Evolutionary conservation across 2,888 invertebrate genomes (phyloP).

Genomic region (Phengaris alcon): DNA sequence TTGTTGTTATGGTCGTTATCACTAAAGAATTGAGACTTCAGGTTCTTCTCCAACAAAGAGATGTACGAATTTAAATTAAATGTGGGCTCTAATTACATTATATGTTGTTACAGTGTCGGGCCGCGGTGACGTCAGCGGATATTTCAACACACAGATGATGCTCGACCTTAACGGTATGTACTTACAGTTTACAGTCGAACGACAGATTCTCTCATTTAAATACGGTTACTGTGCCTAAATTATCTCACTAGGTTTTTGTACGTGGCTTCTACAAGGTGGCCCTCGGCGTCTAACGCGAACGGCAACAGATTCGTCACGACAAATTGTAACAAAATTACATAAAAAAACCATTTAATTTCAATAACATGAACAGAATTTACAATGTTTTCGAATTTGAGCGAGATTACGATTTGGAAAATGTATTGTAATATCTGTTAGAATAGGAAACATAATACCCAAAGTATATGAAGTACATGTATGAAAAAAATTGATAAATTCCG

Average conservation of each 20-base stretch:
- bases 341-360: background rate
- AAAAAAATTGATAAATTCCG: background rate
- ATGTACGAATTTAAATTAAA: background rate
- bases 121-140: conserved; percentile 73
- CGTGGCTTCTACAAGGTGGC: conserved; percentile 32
- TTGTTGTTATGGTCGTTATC: background rate
- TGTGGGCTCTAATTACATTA: conserved; percentile 40
- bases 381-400: no score
- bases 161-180: conserved; percentile 74
- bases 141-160: conserved; percentile 75
- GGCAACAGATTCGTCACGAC: conserved; percentile 19
- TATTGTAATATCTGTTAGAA: no score
- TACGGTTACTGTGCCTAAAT: conserved; percentile 45
- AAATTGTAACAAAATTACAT: conserved; percentile 17
- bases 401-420: no score
- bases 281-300: conserved; percentile 6
- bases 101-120: conserved; percentile 69
- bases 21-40: background rate
- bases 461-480: background rate
- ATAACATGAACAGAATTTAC: background rate
- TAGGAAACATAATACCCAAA: background rate
- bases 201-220: conserved; percentile 44
- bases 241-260: conserved; percentile 54
- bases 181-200: conserved; percentile 39
- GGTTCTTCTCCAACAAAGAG: background rate